These are phyloP conservation scores for Heteractis magnifica DNA, from an alignment of 92 coral and sea anemone genomes.

Conservation along the genomic window DNA sequence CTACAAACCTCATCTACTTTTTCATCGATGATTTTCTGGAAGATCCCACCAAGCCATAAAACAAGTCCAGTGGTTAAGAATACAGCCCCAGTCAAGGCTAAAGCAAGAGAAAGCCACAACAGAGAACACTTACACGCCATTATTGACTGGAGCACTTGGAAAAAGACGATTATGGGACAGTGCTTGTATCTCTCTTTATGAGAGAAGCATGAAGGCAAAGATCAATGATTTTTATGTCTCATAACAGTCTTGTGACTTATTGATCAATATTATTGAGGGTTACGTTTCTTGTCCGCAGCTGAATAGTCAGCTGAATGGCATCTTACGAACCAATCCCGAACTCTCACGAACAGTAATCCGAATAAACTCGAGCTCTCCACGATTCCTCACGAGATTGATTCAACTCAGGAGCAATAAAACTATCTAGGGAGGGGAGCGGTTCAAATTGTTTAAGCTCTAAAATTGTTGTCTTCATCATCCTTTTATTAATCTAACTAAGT, in stretches of 20 bases:
- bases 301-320: background rate
- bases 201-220: background rate
- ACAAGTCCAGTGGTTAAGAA: conserved; percentile 60
- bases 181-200: no score
- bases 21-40: conserved; percentile 45
- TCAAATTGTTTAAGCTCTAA: background rate
- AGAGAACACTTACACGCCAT: conserved; percentile 6
- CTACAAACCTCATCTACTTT: conserved; percentile 62
- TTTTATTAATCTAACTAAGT: background rate
- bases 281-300: background rate
- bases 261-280: background rate
- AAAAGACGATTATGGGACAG: background rate
- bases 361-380: background rate
- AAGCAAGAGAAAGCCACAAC: conserved; percentile 18
- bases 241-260: background rate
- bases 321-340: background rate
- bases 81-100: conserved; percentile 44
- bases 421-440: background rate
- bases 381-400: background rate
- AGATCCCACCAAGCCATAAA: conserved; percentile 54
- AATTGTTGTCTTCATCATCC: background rate
- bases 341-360: background rate
- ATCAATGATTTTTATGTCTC: background rate
- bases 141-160: background rate
- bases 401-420: background rate